Evolutionary conservation across 2,888 invertebrate species (phyloP).

Genomic region (Cryptosula pallasiana): DNA sequence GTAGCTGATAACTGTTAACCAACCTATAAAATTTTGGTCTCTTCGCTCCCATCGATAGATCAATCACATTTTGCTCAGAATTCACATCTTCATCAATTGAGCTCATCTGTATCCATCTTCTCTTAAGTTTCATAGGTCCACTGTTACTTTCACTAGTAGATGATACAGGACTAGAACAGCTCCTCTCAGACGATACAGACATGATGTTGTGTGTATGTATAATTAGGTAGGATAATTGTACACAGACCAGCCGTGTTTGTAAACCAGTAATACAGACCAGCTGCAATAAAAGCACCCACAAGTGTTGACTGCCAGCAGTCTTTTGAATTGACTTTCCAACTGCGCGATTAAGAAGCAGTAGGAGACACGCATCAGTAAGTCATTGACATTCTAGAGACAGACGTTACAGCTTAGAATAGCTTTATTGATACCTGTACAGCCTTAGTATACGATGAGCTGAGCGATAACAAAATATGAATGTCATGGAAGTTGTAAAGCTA

Average conservation of each 20-base stretch:
- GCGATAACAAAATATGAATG: no score
- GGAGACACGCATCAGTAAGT: constrained; percentile 10
- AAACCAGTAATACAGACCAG: constrained; percentile 21
- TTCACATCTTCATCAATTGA: neutral
- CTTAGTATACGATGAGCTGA: no score
- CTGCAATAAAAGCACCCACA: neutral
- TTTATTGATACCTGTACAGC: no score
- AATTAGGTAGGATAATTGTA: neutral
- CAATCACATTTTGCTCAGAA: constrained; percentile 14
- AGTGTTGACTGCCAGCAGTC: constrained; percentile 23
- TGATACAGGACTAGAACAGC: constrained; percentile 26
- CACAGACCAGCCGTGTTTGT: neutral
- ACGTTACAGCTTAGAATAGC: no score
- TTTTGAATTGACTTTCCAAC: constrained; percentile 1
- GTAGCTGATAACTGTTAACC: no score
- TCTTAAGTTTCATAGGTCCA: constrained; percentile 54
- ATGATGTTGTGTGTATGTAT: neutral
- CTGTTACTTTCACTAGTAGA: constrained; percentile 60
- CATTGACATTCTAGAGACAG: neutral
- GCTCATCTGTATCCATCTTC: constrained; percentile 24
- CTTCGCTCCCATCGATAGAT: neutral
- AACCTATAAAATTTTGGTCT: neutral
- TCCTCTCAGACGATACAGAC: constrained; percentile 23
- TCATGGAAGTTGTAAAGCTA: no score
- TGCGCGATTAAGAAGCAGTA: neutral